phyloP scores from a whole-genome alignment of 2,888 invertebrate species.

The Cephus runcator region DNA sequence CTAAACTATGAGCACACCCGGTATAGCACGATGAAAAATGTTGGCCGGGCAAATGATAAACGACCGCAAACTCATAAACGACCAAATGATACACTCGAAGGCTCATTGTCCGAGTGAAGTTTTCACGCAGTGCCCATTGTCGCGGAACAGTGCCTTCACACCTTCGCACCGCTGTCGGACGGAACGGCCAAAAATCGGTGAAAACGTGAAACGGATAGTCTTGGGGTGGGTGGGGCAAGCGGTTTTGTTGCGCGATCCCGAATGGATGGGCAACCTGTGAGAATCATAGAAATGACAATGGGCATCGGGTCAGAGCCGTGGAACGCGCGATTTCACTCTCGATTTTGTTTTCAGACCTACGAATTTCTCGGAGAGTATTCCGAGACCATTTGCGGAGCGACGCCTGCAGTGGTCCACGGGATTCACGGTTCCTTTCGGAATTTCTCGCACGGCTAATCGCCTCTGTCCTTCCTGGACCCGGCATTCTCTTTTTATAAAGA shows the following conservation, averaged over 20 bases:
- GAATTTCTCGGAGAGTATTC: not conserved
- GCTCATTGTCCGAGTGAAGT: conserved; percentile 54
- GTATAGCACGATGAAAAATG: conserved; percentile 52
- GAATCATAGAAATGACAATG: conserved; percentile 3
- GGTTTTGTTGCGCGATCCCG: conserved; percentile 28
- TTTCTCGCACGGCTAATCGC: not conserved
- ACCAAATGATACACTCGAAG: conserved; percentile 58
- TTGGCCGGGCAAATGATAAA: conserved; percentile 53
- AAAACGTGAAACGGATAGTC: conserved; percentile 13
- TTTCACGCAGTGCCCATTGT: conserved; percentile 50
- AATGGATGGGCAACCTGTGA: conserved; percentile 13
- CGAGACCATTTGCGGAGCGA: not conserved
- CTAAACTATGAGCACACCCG: conserved; percentile 10
- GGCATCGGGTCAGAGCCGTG: not conserved
- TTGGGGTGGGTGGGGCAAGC: conserved; percentile 22
- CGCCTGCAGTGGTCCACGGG: not conserved
- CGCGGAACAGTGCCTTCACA: conserved; percentile 21
- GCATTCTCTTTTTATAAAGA: not conserved
- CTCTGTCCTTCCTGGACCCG: not conserved
- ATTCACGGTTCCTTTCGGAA: not conserved
- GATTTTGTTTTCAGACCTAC: not conserved
- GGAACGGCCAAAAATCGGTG: conserved; percentile 38
- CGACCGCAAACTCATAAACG: conserved; percentile 57
- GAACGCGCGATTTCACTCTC: conserved; percentile 5
- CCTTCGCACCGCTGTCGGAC: conserved; percentile 29